Conservation (phyloP, 2,797 vertebrate genomes). For the Garrulus glandarius region DNA sequence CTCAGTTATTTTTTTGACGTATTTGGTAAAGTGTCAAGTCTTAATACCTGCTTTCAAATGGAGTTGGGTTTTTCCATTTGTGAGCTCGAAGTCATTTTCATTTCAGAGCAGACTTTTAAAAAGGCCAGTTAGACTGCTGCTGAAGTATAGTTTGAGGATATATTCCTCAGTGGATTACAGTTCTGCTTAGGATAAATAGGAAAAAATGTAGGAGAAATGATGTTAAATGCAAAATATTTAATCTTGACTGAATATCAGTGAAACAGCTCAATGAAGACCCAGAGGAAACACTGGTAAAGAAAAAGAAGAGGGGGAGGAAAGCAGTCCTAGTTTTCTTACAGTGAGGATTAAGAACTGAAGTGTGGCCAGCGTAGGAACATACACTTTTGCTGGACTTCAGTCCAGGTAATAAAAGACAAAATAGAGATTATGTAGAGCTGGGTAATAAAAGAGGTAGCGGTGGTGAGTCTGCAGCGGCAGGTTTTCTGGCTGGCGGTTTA, state of each 20-base stretch:
- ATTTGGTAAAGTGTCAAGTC: constrained; percentile 18
- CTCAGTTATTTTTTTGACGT: constrained; percentile 1
- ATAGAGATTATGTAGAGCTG: not conserved
- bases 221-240: constrained; percentile 54
- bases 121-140: not conserved
- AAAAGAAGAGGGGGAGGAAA: rapidly evolving
- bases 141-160: not conserved
- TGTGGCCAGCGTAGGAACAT: not conserved
- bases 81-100: not conserved
- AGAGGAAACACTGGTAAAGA: constrained; percentile 4
- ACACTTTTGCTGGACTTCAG: not conserved
- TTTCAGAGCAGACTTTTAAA: not conserved
- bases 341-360: constrained; percentile 6
- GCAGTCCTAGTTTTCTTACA: not conserved
- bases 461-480: constrained; percentile 10
- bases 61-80: constrained; percentile 14
- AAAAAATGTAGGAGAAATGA: not conserved
- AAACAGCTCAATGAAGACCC: not conserved
- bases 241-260: constrained; percentile 28
- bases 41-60: constrained; percentile 14
- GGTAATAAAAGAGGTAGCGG: constrained; percentile 21
- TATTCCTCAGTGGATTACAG: not conserved
- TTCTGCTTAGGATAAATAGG: not conserved
- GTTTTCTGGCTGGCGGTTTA: constrained; percentile 22
- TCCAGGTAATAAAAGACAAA: not conserved